Base-by-base conservation (phyloP, 35 echinoderm and acorn worm genomes). In the Amphiura filiformis region DNA sequence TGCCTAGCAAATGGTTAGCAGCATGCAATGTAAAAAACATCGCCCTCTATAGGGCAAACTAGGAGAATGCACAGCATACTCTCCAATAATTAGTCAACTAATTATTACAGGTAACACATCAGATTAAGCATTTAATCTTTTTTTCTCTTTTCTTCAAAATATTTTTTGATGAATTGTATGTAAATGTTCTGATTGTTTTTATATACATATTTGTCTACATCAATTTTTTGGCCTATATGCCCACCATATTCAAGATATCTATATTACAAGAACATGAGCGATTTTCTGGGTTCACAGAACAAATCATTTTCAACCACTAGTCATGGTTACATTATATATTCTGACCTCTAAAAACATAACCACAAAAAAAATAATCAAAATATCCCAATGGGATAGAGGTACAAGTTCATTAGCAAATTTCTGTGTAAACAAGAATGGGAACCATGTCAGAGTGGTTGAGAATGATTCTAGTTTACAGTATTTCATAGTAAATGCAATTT, bases 181-280 rank as follows among this genome's bases (percentile, higher is more conserved):
- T 70, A 70, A 70, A 70, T 70, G 61, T 13, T 70, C 26, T 70
- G 61, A 70, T 70, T 70, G 61, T 70, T 70, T 70, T 70, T 70
- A 70, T 70, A 70, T 70, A 70, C 61, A 70, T 70, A 70, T 70
- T n/a, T 70, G 61, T 70, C 61, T 70, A 70, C 61, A 70, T 70
- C 28, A 5, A 70, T 70, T 70, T 47, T 47, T 70, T 70, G 61
- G 61, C 61, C 61, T 70, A 70, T 70, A 70, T 70, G 61, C 61
- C 61, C 61, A 70, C 61, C 61, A 70, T 70, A 70, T 47, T 47
- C 41, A 47, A 47, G 41, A 47, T 47, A 47, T 47, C 41, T 47
- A 47, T 70, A 70, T 70, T 70, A 70, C 61, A 70, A 70, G 61
- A 70, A 70, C 61, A 70, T 70, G 28, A 70, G 61, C 26, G 28